A percentile compares a stretch with the other conserved stretches of the same genome.
Conservation (phyloP, 1,140 invertebrate genomes). For the Brachionus rotundiformis region DNA sequence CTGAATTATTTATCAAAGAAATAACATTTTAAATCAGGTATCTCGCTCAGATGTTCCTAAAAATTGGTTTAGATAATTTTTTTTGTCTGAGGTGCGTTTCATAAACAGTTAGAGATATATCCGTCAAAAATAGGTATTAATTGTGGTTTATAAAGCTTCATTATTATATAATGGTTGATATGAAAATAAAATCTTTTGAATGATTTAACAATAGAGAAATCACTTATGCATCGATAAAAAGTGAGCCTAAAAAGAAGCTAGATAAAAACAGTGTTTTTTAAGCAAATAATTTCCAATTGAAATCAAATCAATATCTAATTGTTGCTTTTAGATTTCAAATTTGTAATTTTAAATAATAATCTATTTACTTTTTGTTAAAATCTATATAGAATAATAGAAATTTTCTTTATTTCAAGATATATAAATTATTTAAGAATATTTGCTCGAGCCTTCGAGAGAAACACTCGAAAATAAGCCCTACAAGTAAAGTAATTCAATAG, state of each 20-base stretch:
- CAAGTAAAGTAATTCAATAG: not conserved
- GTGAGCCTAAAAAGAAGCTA: not conserved
- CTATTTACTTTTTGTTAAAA: not conserved
- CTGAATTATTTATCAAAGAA: not conserved
- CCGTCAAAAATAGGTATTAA: not conserved
- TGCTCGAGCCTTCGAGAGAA: not conserved
- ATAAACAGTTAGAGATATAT: not conserved
- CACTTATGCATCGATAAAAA: conserved; percentile 7
- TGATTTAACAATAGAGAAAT: not conserved
- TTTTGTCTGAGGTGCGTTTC: not conserved
- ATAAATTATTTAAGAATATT: conserved; percentile 2
- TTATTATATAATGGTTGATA: not conserved
- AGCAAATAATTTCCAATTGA: not conserved
- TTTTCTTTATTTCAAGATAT: not conserved
- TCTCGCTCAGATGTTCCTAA: not conserved
- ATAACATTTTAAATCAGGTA: not conserved
- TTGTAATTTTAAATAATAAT: conserved; percentile 18
- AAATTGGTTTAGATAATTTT: not conserved
- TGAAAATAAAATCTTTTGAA: not conserved
- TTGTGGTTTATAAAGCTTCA: not conserved
- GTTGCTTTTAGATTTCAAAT: conserved; percentile 8
- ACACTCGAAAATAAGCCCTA: conserved; percentile 1
- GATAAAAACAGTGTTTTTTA: not conserved
- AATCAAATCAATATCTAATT: not conserved
- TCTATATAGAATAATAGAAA: not conserved